These are phyloP conservation scores for Coenobita brevimanus DNA, from an alignment of 1,140 invertebrate genomes.

Conservation along the genomic window DNA sequence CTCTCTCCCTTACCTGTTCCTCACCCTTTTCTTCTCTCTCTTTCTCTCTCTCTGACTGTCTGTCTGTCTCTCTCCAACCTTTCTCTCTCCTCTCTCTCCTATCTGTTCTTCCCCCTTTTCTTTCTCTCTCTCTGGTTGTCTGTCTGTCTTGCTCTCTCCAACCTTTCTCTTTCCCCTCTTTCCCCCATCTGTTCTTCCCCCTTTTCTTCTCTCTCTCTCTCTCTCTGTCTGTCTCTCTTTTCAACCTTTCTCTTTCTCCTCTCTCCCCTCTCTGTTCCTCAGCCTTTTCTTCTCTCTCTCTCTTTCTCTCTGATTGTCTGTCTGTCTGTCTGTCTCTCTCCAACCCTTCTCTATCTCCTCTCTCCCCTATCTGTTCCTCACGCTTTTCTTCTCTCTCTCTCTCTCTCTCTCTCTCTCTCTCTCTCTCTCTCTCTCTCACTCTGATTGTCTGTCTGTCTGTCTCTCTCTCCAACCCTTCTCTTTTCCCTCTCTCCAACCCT, in stretches of 20 bases:
- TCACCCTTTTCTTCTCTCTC: too few relatives aligned
- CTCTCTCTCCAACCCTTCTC: neutral
- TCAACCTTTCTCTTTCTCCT: too few relatives aligned
- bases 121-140: neutral
- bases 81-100: neutral
- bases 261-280: conserved; percentile 11
- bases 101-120: neutral
- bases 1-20: conserved; percentile 4
- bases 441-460: neutral
- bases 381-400: neutral
- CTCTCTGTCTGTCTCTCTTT: conserved; percentile 5
- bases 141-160: neutral
- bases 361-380: neutral
- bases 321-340: neutral
- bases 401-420: too few relatives aligned
- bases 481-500: neutral
- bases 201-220: neutral
- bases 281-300: neutral
- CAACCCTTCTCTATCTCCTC: too few relatives aligned
- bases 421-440: too few relatives aligned
- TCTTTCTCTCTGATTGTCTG: neutral
- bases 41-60: conserved; percentile 14
- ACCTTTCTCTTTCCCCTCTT: neutral
- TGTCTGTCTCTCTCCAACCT: neutral
- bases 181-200: too few relatives aligned